Evolutionary conservation across 2,797 vertebrate genomes (phyloP).

Genomic region (Lepidocolaptes lacrymiger): DNA sequence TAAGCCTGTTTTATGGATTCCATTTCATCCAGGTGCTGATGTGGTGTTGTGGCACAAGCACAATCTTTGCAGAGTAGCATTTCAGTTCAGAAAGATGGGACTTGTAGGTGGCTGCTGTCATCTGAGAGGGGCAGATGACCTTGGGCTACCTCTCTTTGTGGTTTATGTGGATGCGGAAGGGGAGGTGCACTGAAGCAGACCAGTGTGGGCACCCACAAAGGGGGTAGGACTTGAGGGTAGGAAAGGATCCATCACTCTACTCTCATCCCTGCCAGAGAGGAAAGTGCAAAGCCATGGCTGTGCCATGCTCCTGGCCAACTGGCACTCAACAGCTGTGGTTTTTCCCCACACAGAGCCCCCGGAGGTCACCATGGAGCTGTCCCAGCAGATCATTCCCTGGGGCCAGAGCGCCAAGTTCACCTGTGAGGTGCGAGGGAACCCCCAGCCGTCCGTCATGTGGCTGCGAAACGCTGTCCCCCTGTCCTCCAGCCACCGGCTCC

Average conservation of each 20-base stretch:
- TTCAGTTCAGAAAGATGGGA: neutral
- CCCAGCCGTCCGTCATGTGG: conserved; percentile 89
- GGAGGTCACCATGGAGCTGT: conserved; percentile 90
- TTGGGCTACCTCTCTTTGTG: neutral
- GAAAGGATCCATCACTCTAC: neutral
- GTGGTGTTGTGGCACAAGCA: neutral
- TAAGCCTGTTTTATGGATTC: neutral
- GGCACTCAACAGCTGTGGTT: neutral
- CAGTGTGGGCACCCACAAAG: neutral
- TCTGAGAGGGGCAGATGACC: neutral
- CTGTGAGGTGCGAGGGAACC: conserved; percentile 90
- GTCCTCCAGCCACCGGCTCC: conserved; percentile 82
- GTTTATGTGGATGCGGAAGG: neutral
- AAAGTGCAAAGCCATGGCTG: fast-evolving
- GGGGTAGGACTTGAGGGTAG: neutral
- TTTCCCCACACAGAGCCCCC: conserved; percentile 85
- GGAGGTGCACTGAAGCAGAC: neutral
- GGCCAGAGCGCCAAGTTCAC: conserved; percentile 90
- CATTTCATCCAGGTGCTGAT: neutral
- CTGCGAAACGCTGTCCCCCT: conserved; percentile 89
- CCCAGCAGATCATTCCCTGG: conserved; percentile 84
- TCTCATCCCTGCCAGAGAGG: neutral
- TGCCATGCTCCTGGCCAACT: fast-evolving
- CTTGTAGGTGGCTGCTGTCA: neutral
- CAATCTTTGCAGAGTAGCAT: neutral